Base-by-base conservation (phyloP, 2,113 vertebrate genomes). In the Mobula birostris region DNA sequence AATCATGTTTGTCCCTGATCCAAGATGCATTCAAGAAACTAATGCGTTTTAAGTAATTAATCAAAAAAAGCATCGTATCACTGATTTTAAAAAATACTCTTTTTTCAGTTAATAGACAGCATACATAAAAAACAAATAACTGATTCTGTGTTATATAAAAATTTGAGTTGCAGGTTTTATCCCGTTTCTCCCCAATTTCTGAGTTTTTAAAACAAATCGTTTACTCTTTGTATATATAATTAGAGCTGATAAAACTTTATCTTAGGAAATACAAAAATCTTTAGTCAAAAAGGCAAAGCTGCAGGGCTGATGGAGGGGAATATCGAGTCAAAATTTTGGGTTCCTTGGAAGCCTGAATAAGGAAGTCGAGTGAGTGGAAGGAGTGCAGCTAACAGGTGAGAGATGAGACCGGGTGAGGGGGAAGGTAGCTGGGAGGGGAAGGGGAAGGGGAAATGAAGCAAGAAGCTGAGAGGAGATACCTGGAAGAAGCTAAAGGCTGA, bases 1-100 rank as follows among this genome's bases (percentile, higher is more conserved):
- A 85, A 85, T 32, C 63, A 90, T 19, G 12, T 63, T 90, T 68
- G 17, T 32, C n/a, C 87, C 11, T 68, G 87, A 68, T 5, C 12
- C 29, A 36, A 90, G 87, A 90, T 68, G 19, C 29, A 88, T 12
- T n/a, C 27, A 90, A 27, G 29, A 66, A 90, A 66, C 15, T 36
- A 90, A 90, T 90, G 72, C 87, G 66, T n/a, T 56, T 36, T 68
- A 27, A 68, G n/a, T 21, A 66, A 68, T 88, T 88, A 88, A 88
- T 5, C n/a, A 58, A 27, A 88, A 88, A 58, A 61, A 29, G 19
- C 29, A n/a, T 66, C 2, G 3, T 8, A 82, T 48, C 27, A n/a
- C 63, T 63, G 68, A 68, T 32, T 0, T 66, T 2, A 48, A n/a
- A 83, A 83, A 83, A 58, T 27, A 27, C 7, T 1, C 21, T 61